Evolutionary conservation across 1,140 invertebrate species (phyloP), one percentile per base, ranked within the genome.

Genomic region (Coptotermes formosanus): DNA sequence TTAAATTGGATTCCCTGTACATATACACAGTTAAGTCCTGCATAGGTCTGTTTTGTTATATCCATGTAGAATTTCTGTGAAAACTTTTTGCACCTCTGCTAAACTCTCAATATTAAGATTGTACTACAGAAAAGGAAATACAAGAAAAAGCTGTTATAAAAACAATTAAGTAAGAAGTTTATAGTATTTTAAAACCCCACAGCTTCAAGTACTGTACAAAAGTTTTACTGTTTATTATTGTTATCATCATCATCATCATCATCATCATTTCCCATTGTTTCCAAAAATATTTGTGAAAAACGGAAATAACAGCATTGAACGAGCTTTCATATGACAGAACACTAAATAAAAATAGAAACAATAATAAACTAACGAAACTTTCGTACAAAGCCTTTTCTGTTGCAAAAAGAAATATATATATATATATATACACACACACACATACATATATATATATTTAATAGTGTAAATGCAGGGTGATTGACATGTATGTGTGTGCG

Each of bases 51-150:
- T 75, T 75, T 75, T 7, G 25, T 30, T 30, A 14, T 30, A 30
- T 25, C n/a, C 25, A 30, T 75, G 8, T 30, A n/a, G 64, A 75
- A 75, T 75, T 75, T 30, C 64, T 75, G 2, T 16, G 11, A n/a
- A 75, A 64, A 75, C 64, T 75, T 75, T 75, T 75, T 75, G 64
- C 64, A 75, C 64, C 64, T 75, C 64, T 75, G 64, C 64, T 75
- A 75, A 75, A 75, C 64, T 75, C 64, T 75, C 25, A 3, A 75
- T 75, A 12, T 59, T 75, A 75, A 75, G 25, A 75, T 9, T 75
- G n/a, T 75, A n/a, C 30, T 75, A 16, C 64, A 75, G 64, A 75
- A 55, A 55, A 55, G 52, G 52, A 55, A 55, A 55, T 55, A 55
- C 3, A 19, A 55, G 52, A 55, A 75, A 75, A 75, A 75, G 64